Conservation (phyloP, 2,113 vertebrate genomes). For the Strix aluco region DNA sequence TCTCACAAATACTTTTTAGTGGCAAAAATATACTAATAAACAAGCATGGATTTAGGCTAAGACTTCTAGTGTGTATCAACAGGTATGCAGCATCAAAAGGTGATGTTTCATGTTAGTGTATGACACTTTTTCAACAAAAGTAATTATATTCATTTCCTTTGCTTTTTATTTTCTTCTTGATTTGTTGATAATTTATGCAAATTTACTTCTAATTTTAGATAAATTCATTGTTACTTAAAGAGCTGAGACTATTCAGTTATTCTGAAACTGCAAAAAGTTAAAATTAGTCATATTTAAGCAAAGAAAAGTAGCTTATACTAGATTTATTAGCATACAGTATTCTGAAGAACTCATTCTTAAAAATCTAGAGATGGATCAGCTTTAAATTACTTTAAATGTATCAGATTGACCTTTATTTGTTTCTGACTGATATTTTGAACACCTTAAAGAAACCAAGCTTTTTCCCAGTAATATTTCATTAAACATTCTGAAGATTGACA, state of each 20-base stretch:
- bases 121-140: neutral
- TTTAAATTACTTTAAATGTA: neutral
- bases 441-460: neutral
- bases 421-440: neutral
- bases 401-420: neutral
- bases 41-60: neutral
- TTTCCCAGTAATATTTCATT: neutral
- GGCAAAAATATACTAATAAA: neutral
- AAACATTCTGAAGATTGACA: neutral
- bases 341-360: neutral
- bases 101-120: neutral
- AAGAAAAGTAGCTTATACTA: neutral
- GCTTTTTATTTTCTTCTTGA: neutral
- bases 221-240: neutral
- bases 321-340: neutral
- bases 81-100: neutral
- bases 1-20: neutral
- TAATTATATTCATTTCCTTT: neutral
- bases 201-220: neutral
- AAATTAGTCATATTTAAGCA: neutral
- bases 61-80: neutral
- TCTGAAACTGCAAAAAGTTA: neutral
- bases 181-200: neutral
- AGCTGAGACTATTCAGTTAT: neutral
- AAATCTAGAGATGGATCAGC: neutral